Evolutionary conservation across 2,888 invertebrate genomes (phyloP), one percentile per base, ranked within the genome.

Genomic region (Euphydryas editha): DNA sequence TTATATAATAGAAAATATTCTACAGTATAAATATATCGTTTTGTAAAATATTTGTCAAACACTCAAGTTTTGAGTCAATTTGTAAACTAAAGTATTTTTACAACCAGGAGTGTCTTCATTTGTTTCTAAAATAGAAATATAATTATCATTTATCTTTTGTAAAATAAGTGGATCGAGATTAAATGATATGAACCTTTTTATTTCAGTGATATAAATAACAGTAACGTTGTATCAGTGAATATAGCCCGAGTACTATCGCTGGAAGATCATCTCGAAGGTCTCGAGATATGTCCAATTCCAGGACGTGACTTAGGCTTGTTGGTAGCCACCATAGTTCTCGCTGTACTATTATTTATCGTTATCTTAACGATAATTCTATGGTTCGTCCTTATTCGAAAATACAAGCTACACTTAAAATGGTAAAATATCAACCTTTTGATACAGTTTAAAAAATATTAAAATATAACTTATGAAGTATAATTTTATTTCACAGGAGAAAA

Each of bases 231-330:
- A 55, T 73, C 80, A 70, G 80, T 83, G 67, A 82, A 72, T 74
- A 75, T 88, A 78, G 80, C 82, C 39, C 82, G 80, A 66, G 81
- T 81, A 55, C 64, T 86, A 81, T 81, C 91, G 36, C 75, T 92
- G 42, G 82, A 87, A 86, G 88, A 91, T 83, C 85, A 91, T 87
- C 85, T 92, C 55, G 81, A 83, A 72, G 78, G 74, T 73, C 77
- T 77, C 62, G 79, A 81, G 80, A 83, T 83, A 78, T 80, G 81
- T 76, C 72, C 74, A 72, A 75, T 80, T 58, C 72, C 80, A 66
- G 81, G 76, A 83, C 82, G 82, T 83, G 81, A 87, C 75, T 82
- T 76, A 36, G 88, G 83, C 76, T 83, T 92, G 78, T 81, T 92
- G 78, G 85, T 79, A 39, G 76, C 90, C 15, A 91, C 91, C 59